Evolutionary conservation across 2,888 invertebrate genomes (phyloP).

Genomic region (Cacoxenus indagator): DNA sequence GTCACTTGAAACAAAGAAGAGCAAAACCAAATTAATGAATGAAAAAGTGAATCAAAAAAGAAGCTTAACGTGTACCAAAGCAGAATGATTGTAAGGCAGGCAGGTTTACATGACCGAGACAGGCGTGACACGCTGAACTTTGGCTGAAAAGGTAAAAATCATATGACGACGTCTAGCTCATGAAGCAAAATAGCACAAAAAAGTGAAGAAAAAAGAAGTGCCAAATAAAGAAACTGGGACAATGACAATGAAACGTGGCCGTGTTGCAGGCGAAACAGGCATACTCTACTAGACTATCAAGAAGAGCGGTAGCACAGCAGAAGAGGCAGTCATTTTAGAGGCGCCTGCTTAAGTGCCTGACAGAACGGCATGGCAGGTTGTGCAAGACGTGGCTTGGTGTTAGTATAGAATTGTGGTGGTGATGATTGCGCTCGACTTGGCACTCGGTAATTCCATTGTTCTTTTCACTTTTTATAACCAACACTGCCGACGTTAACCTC

Average conservation of each 20-base stretch:
- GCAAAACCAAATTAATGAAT: conserved; percentile 33
- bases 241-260: neutral
- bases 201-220: neutral
- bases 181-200: neutral
- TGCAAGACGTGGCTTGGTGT: neutral
- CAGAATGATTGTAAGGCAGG: neutral
- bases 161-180: conserved; percentile 33
- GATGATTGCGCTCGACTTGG: neutral
- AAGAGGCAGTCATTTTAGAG: neutral
- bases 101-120: conserved; percentile 3
- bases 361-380: neutral
- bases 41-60: neutral
- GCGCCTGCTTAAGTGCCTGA: conserved; percentile 8
- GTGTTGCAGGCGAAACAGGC: neutral
- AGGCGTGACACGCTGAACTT: conserved; percentile 58
- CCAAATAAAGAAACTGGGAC: conserved; percentile 11
- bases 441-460: conserved; percentile 46
- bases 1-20: conserved; percentile 17
- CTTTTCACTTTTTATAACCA: conserved; percentile 55
- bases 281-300: neutral
- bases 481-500: conserved; percentile 15
- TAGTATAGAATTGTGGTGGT: neutral
- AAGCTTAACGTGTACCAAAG: neutral
- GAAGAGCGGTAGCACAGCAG: neutral
- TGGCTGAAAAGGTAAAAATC: conserved; percentile 53